Base-by-base conservation (phyloP, 2,888 invertebrate species). In the Drosophila mettleri region DNA sequence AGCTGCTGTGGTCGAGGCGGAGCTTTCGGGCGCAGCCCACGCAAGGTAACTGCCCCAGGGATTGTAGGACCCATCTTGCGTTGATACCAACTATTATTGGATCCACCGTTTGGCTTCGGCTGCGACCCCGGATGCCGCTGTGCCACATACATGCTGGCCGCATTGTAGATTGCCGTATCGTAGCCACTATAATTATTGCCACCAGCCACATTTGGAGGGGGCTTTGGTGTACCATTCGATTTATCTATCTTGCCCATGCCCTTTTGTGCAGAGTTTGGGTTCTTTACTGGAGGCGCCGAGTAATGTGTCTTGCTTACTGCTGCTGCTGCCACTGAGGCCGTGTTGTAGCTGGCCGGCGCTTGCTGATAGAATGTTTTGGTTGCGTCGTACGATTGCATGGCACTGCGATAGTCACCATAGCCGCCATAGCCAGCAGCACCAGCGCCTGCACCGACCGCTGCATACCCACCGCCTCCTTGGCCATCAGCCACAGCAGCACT, bases 101-200 rank as follows among this genome's bases (percentile, higher is more conserved):
- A 36, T 0, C 83, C 80, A 18, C 78, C 86, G 64, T 88, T 86
- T 16, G 86, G 70, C 34, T 89, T 90, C 12, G 91, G 92, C 90
- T 65, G 62, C 3, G 52, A 10, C 6, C 78, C 70, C 3, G 78
- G 81, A 88, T 91, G 91, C 92, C 96, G 96, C 91, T 97, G 97
- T 88, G 97, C 97, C 88, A 98, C 97, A 93, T 97, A 98, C 95
- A 97, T 96, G 71, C 97, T 97, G 77, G 98, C 98, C 78, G 98
- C 98, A 93, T 97, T 98, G 93, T 98, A 98, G 80, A 98, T 94
- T 85, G 98, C 98, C 82, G 98, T 96, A 94, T 98, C 98, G 93
- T 98, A 98, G 91, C 97, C 97, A 90, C 96, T 95, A 93, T 95
- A 96, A 80, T 94, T 94, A 87, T 95, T 95, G 91, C 95, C 94